Base-by-base conservation (phyloP, 1,140 invertebrate genomes). In the Ditylenchus dipsaci region DNA sequence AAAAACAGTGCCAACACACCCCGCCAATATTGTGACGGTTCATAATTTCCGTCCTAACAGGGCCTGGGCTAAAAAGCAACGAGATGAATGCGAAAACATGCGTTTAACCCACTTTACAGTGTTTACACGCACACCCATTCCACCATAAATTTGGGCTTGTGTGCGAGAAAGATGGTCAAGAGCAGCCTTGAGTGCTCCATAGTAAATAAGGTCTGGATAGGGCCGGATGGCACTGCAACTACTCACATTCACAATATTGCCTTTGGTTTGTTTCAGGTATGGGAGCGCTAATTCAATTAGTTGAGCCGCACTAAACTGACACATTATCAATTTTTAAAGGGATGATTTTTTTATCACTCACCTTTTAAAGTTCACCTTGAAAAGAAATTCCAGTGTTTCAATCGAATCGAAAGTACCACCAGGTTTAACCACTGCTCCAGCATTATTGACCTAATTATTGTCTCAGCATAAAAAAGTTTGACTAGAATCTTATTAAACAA, bases 381-480 rank as follows among this genome's bases (percentile, higher is more conserved):
- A 59, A 11, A 23, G 13, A 38, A 23, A 59, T 21, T 59, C 29
- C 21, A 38, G 21, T 13, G 29, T 38, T 21, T 38, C 29, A 11
- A 59, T 11, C 11, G 29, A 59, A 38, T 59, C 57, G 19, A 38
- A 11, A 19, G 21, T 19, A 11, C 11, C n/a, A 45, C 19, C 19
- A 19, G 57, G 29, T 59, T 59, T 59, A 11, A 15, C 13, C 11
- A 38, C 21, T 11, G 29, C 57, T 23, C 57, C 57, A 38, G 57
- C 57, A 38, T 59, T 59, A 19, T 59, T 59, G 19, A 59, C 57
- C 57, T 59, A n/a, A n/a, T n/a, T n/a, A n/a, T n/a, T n/a, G n/a
- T n/a, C n/a, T n/a, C n/a, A n/a, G n/a, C n/a, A n/a, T n/a, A n/a
- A n/a, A n/a, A n/a, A n/a, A n/a, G n/a, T n/a, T n/a, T n/a, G n/a